Percentiles rank a stretch among this genome's conserved stretches.
phyloP scores from a whole-genome alignment of 2,113 vertebrate genomes.

The Brevimyrus niger region DNA sequence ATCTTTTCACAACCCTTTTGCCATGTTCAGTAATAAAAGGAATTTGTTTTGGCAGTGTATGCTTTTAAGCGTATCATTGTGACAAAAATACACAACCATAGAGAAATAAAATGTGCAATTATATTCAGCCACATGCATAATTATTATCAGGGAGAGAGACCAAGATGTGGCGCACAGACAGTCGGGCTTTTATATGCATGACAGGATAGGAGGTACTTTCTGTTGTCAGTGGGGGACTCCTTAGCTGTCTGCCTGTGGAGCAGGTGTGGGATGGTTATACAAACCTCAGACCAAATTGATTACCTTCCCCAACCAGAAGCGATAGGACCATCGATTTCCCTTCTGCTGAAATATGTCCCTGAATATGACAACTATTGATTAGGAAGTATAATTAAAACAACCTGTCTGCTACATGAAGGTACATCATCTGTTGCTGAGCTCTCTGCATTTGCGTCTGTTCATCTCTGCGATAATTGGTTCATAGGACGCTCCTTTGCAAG shows the following conservation, averaged over 20 bases:
- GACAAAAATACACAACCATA: neutral
- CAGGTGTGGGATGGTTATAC: neutral
- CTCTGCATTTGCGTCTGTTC: constrained; percentile 5
- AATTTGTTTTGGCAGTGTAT: neutral
- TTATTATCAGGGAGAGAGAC: neutral
- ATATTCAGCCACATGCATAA: no score
- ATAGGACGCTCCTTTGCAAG: constrained; percentile 7
- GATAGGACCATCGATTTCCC: constrained; percentile 22
- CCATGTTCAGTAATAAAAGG: neutral
- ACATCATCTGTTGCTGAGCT: constrained; percentile 12
- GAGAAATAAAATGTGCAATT: neutral
- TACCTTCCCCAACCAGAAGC: constrained; percentile 6
- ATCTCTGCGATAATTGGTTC: constrained; percentile 35
- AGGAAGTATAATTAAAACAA: constrained; percentile 40
- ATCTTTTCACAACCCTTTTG: neutral
- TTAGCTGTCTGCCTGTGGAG: neutral
- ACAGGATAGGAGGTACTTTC: neutral
- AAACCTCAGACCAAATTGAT: constrained; percentile 6
- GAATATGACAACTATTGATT: constrained; percentile 38
- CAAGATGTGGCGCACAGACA: neutral
- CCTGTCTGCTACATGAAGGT: constrained; percentile 20
- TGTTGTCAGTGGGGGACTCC: neutral
- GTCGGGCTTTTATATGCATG: neutral
- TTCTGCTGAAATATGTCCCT: constrained; percentile 20
- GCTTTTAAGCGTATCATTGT: neutral